Evolutionary conservation across 2,797 vertebrate genomes (phyloP), one percentile per base, ranked within the genome.

Genomic region (Remorina albescens): DNA sequence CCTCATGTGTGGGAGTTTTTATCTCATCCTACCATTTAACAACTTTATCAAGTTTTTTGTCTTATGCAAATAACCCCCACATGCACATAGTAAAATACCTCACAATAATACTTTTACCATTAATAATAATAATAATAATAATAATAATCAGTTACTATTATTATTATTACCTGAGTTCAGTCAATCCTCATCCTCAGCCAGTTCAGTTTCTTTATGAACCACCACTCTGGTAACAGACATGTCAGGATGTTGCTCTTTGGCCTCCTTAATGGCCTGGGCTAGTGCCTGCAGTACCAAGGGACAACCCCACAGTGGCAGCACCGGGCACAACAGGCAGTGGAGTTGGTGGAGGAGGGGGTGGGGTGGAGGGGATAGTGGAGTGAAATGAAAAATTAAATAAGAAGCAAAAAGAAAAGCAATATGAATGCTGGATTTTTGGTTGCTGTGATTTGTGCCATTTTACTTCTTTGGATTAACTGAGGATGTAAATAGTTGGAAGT

Each of bases 191-290:
- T 98, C 98, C 76, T 99, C 98, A n/a, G 94, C 93, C 88, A 99
- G 85, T 79, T 99, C 98, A 30, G 97, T 99, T 92, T 99, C 98
- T 94, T 99, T 99, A 93, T 99, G 98, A 87, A 99, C 98, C 84
- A 99, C 98, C 91, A 99, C 98, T 90, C 96, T 95, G 1, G 98
- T 99, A 81, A 99, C 98, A 28, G 97, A 97, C 98, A 99, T 99
- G 93, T 99, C 98, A 74, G 98, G 98, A 93, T 99, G 98, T 92
- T 99, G 98, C 91, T 99, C 98, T 96, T 97, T 96, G 95, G 97
- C 98, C 95, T 99, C 98, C 94, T 97, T 97, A 93, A 99, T 99
- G 84, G 98, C 98, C 92, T 99, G 97, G 87, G 98, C 98, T 95
- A 99, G 92, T 18, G 98, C 98, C 98, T 99, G 92, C 63, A 84